phyloP scores from a whole-genome alignment of 2,888 invertebrate genomes.

The Tiliacea citrago region DNA sequence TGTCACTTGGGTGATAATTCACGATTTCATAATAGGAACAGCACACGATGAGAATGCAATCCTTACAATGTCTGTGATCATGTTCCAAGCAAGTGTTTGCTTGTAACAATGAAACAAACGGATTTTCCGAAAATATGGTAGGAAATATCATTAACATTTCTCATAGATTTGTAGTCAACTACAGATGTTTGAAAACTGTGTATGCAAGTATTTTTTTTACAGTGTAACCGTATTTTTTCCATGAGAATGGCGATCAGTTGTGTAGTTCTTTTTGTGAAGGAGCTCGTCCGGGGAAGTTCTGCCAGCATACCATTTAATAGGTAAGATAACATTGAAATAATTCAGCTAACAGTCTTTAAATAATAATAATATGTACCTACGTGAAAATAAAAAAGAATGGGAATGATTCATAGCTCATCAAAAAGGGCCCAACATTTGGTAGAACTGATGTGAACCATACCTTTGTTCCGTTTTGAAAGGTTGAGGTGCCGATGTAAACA shows the following conservation, averaged over 20 bases:
- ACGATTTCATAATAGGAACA: conserved; percentile 5
- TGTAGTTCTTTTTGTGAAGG: background rate
- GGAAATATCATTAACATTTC: background rate
- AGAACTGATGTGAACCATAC: too few relatives aligned
- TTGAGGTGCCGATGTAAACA: too few relatives aligned
- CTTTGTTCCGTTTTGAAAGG: too few relatives aligned
- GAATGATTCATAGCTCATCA: too few relatives aligned
- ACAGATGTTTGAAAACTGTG: background rate
- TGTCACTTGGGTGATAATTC: conserved; percentile 11
- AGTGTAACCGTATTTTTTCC: background rate
- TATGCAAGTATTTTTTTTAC: background rate
- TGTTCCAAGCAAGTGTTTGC: background rate
- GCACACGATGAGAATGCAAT: background rate
- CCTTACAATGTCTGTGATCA: background rate
- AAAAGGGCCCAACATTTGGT: too few relatives aligned
- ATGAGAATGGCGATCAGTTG: background rate
- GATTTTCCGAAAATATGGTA: background rate
- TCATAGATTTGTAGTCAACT: background rate
- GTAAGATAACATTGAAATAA: background rate
- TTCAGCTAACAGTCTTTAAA: background rate
- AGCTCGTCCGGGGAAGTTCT: background rate
- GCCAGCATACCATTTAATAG: background rate
- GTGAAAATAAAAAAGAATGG: too few relatives aligned
- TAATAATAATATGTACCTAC: too few relatives aligned
- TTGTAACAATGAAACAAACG: background rate